Base-by-base conservation (phyloP, 2,888 invertebrate genomes). In the Dusona sp. region DNA sequence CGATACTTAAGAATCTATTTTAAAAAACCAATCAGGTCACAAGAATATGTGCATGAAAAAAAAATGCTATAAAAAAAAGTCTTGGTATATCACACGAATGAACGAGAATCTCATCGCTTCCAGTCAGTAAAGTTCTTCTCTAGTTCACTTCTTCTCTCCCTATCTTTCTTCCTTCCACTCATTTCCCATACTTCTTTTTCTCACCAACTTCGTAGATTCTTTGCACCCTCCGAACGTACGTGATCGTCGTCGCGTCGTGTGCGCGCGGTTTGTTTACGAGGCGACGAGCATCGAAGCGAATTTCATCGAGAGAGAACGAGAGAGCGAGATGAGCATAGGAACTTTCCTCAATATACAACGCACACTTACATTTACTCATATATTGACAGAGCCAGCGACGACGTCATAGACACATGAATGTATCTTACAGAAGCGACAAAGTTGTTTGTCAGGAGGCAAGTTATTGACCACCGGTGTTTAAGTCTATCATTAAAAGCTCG, bases 191-290 rank as follows among this genome's bases (percentile, higher is more conserved):
- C 64, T 36, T 65, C 48, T 25, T 57, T 25, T 54, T 73, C 78
- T 36, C 83, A 65, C 64, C 83, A 83, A 85, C 74, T 85, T 78
- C 57, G 82, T 64, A 72, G 61, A 83, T 83, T 83, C 83, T 85
- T 83, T 80, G 67, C 82, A 65, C 82, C 83, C 84, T 36, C 78
- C 3, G 74, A 38, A 80, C 78, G 84, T 74, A 83, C 87, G 78
- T 80, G 84, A 83, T 78, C 70, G 72, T 78, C 70, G 72, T 72
- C 51, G 22, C 70, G 80, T 87, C 88, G 87, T 85, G 86, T 88
- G 89, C 85, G 88, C 87, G 88, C 87, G 87, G 91, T 90, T 92
- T 92, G 90, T 91, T 92, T 91, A 91, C 91, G 91, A 90, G 90
- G 85, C 84, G 88, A 87, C 85, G 88, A 87, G 88, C 91, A 90